Base-by-base conservation (phyloP, 2,797 vertebrate genomes). In the Petrocephalus schoutedeni region DNA sequence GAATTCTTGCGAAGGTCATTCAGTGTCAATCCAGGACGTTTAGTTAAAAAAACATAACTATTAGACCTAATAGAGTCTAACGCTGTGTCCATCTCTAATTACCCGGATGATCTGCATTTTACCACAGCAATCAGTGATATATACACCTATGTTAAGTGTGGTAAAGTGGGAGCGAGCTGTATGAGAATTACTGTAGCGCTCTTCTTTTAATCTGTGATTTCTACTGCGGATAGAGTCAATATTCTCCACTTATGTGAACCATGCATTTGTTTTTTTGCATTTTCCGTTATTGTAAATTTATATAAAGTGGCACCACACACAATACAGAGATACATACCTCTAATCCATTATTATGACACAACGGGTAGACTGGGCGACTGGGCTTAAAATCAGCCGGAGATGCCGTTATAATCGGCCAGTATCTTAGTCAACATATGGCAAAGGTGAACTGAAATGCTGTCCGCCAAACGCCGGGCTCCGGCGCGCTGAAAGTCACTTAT, bases 1-100 rank as follows among this genome's bases (percentile, higher is more conserved):
- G 92, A 93, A 23, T 94, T 92, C 87, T 91, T 90, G 80, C 82
- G 88, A 90, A 91, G 94, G 93, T 94, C 94, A 93, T 88, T 90
- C 45, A 90, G 90, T 95, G 95, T 92, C 93, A 95, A 91, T 93
- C 91, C 91, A 89, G 80, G 91, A 91, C 92, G 87, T 94, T 96
- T 94, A 94, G 92, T 88, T 94, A 93, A 93, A 95, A 93, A 92
- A 95, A 93, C 93, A 93, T 88, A 86, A 92, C 92, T 93, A 94
- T 94, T 93, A 94, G 10, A 86, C 89, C 88, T 89, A 92, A 90
- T 92, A 92, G 89, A 92, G 91, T 91, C 90, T 92, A 88, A 89
- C 90, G 86, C 87, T 80, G 86, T 91, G 88, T 89, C 91, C 84
- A 80, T 80, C 86, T 90, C 4, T 87, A 92, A 90, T 91, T 77